Percentiles rank a stretch among this genome's conserved stretches.
Conservation (phyloP, 2,113 vertebrate species). For the Strigops habroptila region DNA sequence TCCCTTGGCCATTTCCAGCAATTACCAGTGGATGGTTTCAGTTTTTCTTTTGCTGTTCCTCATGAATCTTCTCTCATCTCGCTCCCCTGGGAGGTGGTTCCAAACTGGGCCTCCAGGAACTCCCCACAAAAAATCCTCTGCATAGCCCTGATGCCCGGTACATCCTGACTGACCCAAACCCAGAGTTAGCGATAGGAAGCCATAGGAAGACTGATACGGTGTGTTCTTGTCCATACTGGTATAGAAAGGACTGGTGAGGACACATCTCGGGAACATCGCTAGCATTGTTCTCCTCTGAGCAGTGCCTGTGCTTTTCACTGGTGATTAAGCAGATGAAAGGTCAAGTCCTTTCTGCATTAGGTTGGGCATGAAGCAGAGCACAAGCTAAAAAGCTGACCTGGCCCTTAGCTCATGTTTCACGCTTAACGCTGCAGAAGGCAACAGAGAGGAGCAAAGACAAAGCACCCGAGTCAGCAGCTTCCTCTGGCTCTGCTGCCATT, state of each 20-base stretch:
- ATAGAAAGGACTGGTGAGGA: rapidly evolving
- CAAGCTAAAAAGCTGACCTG: not conserved
- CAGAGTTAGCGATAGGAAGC: rapidly evolving
- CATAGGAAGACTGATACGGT: rapidly evolving
- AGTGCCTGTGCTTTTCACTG: too few relatives aligned
- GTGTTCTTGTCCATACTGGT: rapidly evolving
- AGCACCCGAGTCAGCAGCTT: rapidly evolving
- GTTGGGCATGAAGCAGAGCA: not conserved
- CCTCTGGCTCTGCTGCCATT: rapidly evolving
- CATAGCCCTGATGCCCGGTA: rapidly evolving
- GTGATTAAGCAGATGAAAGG: rapidly evolving
- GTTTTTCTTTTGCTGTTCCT: not conserved
- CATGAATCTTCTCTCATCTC: not conserved
- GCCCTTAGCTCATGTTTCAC: not conserved
- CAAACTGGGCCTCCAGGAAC: not conserved
- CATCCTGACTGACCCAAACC: rapidly evolving
- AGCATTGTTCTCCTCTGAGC: not conserved
- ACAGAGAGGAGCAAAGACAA: not conserved
- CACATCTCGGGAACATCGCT: rapidly evolving
- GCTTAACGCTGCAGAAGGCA: rapidly evolving
- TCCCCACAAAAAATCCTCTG: rapidly evolving
- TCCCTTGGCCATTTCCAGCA: not conserved
- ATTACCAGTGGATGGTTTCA: rapidly evolving
- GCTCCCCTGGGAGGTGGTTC: not conserved
- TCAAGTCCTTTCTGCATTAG: rapidly evolving